phyloP scores from a whole-genome alignment of 1,140 invertebrate genomes.

The Brachionus sp. region DNA sequence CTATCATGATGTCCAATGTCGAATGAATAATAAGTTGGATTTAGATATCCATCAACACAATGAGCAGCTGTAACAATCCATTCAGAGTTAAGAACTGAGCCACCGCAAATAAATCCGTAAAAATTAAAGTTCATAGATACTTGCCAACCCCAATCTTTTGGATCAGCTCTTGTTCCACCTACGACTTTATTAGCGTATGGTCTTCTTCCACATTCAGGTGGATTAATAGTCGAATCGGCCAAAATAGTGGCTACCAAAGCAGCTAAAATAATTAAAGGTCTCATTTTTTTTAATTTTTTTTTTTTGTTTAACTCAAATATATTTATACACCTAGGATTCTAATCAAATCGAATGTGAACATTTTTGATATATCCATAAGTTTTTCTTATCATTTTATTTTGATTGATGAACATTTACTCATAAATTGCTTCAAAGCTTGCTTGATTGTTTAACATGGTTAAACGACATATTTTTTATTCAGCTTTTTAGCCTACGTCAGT shows the following conservation, averaged over 20 bases:
- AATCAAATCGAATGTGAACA: neutral
- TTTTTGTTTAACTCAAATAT: neutral
- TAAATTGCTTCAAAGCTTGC: neutral
- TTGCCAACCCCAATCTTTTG: conserved; percentile 45
- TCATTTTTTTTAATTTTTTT: conserved; percentile 11
- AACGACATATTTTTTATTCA: neutral
- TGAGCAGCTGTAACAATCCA: conserved; percentile 70
- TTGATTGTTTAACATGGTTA: neutral
- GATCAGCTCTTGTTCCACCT: conserved; percentile 1
- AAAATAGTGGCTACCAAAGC: neutral
- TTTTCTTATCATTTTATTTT: neutral
- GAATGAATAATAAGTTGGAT: conserved; percentile 15
- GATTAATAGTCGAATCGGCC: conserved; percentile 19
- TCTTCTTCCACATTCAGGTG: conserved; percentile 22
- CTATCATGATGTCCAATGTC: conserved; percentile 41
- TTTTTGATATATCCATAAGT: neutral
- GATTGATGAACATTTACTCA: neutral
- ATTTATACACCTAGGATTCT: neutral
- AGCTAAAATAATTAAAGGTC: neutral
- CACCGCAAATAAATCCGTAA: conserved; percentile 52
- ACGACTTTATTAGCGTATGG: neutral
- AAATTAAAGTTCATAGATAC: conserved; percentile 22
- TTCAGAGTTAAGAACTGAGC: conserved; percentile 63
- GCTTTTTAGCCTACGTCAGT: neutral
- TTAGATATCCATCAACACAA: conserved; percentile 54